Base-by-base conservation (phyloP, 2,888 invertebrate genomes). In the Enchytraeus crypticus region DNA sequence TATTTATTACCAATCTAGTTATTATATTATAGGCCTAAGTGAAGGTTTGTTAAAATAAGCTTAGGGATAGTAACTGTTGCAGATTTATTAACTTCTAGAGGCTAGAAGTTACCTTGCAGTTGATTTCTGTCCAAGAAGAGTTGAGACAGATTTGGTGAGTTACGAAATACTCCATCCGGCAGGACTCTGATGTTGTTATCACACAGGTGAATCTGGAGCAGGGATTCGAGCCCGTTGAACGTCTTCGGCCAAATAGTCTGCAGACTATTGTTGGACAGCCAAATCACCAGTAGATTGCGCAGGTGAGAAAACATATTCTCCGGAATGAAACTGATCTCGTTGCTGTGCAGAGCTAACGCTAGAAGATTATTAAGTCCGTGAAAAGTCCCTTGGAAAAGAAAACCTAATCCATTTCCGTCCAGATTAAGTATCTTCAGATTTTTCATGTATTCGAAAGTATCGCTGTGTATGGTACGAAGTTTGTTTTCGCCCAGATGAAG, bases 351-450 rank as follows among this genome's bases (percentile, higher is more conserved):
- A 8, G 53, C 55, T 18, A 68, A 54, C 46, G 54, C 55, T 18
- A 55, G 49, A 23, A 68, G 58, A 5, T 56, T 57, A 4, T 29
- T 49, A 5, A 68, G 58, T n/a, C 63, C 64, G 27, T 58, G 55
- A 47, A 68, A 68, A 29, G 67, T 64, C 27, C 54, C 61, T 2
- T 38, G 30, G 29, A 51, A 64, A 27, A 68, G 33, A 43, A 49
- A 66, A 3, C 33, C 53, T 38, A 69, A 43, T 3, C 62, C 65
- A 56, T 69, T 69, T 21, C 57, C 53, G 43, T 66, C 60, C 21
- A 69, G 62, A 33, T 62, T 62, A n/a, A 69, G 53, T 8, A 69
- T 64, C 21, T 64, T 64, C 4, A 69, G 63, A 21, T 59, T 61
- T 27, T 34, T 53, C 53, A 64, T 33, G 51, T 66, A 55, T 11